Conservation (phyloP, 2,888 invertebrate genomes). For the Trissolcus brochymenae region DNA sequence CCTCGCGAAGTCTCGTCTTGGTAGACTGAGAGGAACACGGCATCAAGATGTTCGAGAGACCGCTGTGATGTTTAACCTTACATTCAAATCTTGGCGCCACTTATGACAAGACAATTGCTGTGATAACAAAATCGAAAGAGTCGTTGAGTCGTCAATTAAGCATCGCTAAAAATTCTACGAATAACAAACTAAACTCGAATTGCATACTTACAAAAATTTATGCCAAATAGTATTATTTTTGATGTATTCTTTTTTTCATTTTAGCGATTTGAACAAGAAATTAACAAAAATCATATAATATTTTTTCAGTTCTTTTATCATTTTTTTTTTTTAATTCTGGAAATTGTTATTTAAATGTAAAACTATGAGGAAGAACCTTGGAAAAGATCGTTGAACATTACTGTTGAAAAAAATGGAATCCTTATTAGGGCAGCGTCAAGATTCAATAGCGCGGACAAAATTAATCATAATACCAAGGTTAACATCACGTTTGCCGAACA, state of each 20-base stretch:
- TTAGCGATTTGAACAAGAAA: not conserved
- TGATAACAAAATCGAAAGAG: slow-evolving; percentile 21
- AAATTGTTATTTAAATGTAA: not conserved
- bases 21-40: slow-evolving; percentile 23
- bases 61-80: slow-evolving; percentile 26
- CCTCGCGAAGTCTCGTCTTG: slow-evolving; percentile 31
- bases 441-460: slow-evolving; percentile 31
- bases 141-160: slow-evolving; percentile 17
- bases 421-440: slow-evolving; percentile 33
- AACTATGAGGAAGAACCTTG: slow-evolving; percentile 29
- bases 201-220: not conserved
- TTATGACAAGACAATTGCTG: slow-evolving; percentile 36
- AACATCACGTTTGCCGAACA: slow-evolving; percentile 17
- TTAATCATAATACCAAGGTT: slow-evolving; percentile 31
- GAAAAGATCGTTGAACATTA: slow-evolving; percentile 11
- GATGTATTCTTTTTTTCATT: not conserved
- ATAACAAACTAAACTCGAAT: not conserved
- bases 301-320: not conserved
- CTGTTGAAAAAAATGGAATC: slow-evolving; percentile 15
- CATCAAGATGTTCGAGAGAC: slow-evolving; percentile 13
- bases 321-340: not conserved
- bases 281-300: not conserved
- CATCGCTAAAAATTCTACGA: not conserved
- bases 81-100: slow-evolving; percentile 50
- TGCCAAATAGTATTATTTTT: not conserved